A percentile compares a stretch with the other conserved stretches of the same genome.
These are phyloP conservation scores for Argyresthia goedartella DNA, from an alignment of 2,888 invertebrate genomes.

Conservation along the genomic window DNA sequence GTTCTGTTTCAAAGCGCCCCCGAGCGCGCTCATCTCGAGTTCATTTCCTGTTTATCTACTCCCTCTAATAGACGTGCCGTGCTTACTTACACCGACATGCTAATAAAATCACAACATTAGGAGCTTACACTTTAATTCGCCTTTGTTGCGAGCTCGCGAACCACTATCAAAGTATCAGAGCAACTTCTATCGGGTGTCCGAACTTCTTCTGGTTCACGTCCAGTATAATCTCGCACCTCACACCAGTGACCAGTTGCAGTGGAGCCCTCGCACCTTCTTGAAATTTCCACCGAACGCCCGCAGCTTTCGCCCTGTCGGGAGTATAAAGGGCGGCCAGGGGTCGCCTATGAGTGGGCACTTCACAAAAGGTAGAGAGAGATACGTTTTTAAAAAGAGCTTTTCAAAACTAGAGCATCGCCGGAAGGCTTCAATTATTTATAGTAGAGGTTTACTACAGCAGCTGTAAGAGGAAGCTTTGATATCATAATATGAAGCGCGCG, in stretches of 20 bases:
- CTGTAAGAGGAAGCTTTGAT: not conserved
- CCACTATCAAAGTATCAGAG: constrained; percentile 3
- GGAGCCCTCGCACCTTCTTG: constrained; percentile 9
- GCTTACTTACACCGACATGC: not conserved
- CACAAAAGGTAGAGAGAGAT: not conserved
- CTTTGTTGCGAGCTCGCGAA: not conserved
- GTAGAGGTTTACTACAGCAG: not conserved
- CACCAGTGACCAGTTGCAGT: constrained; percentile 14
- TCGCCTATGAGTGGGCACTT: constrained; percentile 1
- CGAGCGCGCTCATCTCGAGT: not conserved
- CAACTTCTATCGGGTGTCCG: constrained; percentile 2
- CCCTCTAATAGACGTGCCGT: not conserved
- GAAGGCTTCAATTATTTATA: constrained; percentile 9
- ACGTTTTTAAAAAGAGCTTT: constrained; percentile 8
- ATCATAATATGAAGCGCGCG: not conserved
- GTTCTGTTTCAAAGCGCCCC: constrained; percentile 3
- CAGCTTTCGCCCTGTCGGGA: not conserved
- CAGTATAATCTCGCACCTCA: constrained; percentile 1
- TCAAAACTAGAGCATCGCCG: constrained; percentile 9
- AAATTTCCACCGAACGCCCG: not conserved
- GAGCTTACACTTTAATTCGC: not conserved
- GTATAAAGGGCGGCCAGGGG: not conserved
- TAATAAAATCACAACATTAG: not conserved
- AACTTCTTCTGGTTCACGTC: not conserved
- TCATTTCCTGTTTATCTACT: not conserved